These are phyloP conservation scores for Macrobrachium nipponense DNA, from an alignment of 1,140 invertebrate species.

Conservation along the genomic window DNA sequence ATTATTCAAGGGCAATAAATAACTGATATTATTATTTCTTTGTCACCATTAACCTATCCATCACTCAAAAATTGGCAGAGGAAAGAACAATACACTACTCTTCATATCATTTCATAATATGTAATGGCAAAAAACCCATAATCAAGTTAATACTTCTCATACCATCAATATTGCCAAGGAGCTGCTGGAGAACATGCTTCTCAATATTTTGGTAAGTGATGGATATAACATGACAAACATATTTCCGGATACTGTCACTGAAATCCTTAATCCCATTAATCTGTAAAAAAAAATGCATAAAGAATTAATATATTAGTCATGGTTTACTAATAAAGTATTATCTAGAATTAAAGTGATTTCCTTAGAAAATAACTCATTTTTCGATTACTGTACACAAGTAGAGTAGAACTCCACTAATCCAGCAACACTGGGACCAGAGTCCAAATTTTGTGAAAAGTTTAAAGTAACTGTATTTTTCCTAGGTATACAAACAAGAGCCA, in stretches of 20 bases:
- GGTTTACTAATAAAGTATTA: neutral
- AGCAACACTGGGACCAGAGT: too few species aligned
- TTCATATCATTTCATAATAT: too few species aligned
- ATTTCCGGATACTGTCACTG: slow-evolving; percentile 95
- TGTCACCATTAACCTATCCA: too few species aligned
- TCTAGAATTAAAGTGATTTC: neutral
- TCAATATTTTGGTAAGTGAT: slow-evolving; percentile 97
- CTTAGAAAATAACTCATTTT: neutral
- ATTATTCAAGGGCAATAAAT: too few species aligned
- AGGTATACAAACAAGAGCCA: too few species aligned
- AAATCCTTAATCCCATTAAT: slow-evolving; percentile 80
- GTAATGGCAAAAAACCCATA: too few species aligned
- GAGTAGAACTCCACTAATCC: too few species aligned
- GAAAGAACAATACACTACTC: too few species aligned
- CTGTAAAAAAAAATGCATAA: slow-evolving; percentile 60
- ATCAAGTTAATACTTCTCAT: neutral
- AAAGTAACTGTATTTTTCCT: too few species aligned
- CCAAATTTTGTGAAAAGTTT: too few species aligned
- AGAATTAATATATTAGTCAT: neutral
- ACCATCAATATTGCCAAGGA: slow-evolving; percentile 69
- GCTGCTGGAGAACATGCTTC: slow-evolving; percentile 80
- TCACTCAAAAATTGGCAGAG: too few species aligned
- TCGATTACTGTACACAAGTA: neutral
- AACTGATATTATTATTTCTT: too few species aligned
- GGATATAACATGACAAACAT: slow-evolving; percentile 96